phyloP scores from a whole-genome alignment of 1,140 invertebrate species.

The Eriocheir sinensis region DNA sequence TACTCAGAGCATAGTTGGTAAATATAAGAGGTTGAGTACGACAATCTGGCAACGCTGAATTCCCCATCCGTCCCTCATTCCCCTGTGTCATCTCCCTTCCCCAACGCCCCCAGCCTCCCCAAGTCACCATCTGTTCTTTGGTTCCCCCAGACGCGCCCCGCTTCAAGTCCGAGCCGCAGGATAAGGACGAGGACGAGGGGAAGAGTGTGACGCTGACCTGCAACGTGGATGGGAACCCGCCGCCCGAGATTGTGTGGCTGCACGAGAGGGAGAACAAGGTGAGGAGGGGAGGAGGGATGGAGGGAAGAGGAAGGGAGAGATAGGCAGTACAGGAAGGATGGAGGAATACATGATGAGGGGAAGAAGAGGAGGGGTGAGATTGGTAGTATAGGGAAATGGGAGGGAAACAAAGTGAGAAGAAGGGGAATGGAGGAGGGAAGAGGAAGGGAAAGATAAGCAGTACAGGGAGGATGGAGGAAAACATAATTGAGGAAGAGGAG shows the following conservation, averaged over 20 bases:
- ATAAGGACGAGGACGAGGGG: slow-evolving; percentile 81
- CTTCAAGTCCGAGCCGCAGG: slow-evolving; percentile 80
- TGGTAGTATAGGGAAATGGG: neutral
- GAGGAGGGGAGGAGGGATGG: neutral
- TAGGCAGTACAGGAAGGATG: neutral
- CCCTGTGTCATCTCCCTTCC: too few relatives aligned
- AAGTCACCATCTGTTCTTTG: too few relatives aligned
- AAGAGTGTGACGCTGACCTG: slow-evolving; percentile 82
- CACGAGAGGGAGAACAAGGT: slow-evolving; percentile 75
- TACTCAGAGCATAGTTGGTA: too few relatives aligned
- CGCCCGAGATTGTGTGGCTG: slow-evolving; percentile 82
- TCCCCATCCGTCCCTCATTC: too few relatives aligned
- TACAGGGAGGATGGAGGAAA: neutral
- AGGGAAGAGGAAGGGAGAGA: neutral
- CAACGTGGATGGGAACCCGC: slow-evolving; percentile 83
- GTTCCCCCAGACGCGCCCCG: slow-evolving; percentile 81
- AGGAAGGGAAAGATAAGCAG: neutral
- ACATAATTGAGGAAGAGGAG: neutral
- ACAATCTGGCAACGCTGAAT: too few relatives aligned
- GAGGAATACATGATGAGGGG: neutral
- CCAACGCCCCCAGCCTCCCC: neutral
- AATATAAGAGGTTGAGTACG: too few relatives aligned
- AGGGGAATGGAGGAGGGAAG: neutral
- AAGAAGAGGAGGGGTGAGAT: neutral
- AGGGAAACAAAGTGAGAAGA: neutral